Evolutionary conservation across 2,888 invertebrate species (phyloP), one percentile per base, ranked within the genome.

Genomic region (Ennomos quercinarius): DNA sequence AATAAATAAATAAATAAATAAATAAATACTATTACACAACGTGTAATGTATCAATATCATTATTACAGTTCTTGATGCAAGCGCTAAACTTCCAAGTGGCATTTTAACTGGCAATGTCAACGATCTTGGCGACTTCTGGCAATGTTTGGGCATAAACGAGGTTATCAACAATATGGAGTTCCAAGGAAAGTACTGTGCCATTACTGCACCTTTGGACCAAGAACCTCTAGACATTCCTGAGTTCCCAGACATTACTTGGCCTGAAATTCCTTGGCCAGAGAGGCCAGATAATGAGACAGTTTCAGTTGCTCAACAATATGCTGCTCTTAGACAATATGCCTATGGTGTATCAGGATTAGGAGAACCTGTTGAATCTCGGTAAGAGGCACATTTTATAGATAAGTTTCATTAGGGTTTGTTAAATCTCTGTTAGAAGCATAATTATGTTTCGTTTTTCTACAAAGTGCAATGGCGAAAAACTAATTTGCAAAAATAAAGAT

Each of bases 131-230:
- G 86, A 84, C 65, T 89, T 84, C 58, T 71, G 74, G 57, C 81
- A 85, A 71, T 89, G 88, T 50, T 71, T 89, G 36, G 56, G 57
- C 46, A 81, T 84, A 40, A 57, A 81, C 63, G 46, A 76, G 44
- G 9, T 60, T 1, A 45, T 64, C 0, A 48, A 77, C 11, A 58
- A 73, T 11, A 73, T 77, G 63, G 63, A 73, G 0, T 81, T 92
- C 36, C 77, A 86, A 46, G 93, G 93, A 1, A 90, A 93, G 73
- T 93, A 93, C 67, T 90, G 91, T 61, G 76, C 86, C 10, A 73
- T 86, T 10, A 66, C 57, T 0, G 39, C 82, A 1, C 79, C 83
- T 0, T 10, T 83, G 0, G 45, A 73, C 2, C 77, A 81, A 46
- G 55, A 58, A n/a, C 68, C 67, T 4, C 70, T 77, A 34, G 57